Base-by-base conservation (phyloP, 2,797 vertebrate species). In the Graptemys geographica region DNA sequence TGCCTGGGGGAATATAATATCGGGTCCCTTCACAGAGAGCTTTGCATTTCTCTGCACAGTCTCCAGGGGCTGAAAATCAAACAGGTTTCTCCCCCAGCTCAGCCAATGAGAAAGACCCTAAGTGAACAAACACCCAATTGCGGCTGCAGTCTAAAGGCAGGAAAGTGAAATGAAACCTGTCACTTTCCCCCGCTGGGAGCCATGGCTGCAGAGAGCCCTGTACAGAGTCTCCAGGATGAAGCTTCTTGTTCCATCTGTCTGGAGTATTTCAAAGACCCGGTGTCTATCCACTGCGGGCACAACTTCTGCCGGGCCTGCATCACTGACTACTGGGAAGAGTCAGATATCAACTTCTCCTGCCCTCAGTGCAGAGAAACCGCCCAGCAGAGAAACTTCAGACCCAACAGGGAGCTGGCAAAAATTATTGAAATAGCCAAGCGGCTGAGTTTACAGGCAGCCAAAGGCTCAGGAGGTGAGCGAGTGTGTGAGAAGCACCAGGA, bases 371-470 rank as follows among this genome's bases (percentile, higher is more conserved):
- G 79, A 11, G 92, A 96, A 9, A n/a, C 88, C 41, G 97, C 96
- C 1, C 90, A 93, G 33, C 82, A 76, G 56, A 83, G 52, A 1
- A 79, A 81, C 11, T 89, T 97, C 8, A 85, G 96, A 6, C 97
- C 97, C 12, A 98, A 98, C 90, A 89, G 95, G 4, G 95, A 97
- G 47, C 83, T 98, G 90, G 96, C 96, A 0, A 80, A 79, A 7
- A 56, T 97, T 13, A 93, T 97, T 4, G 74, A 90, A 6, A 13
- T 95, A 0, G 94, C 96, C 13, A 88, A 93, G 28, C 69, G 81
- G 19, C 44, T 96, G 31, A 95, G 94, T 88, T 19, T 83, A 5
- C 1, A 51, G 11, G 19, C 19, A 0, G 80, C 83, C 52, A 33
- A 0, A 31, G 15, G 2, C 21, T 11, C 1, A 0, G 9, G 1